Base-by-base conservation (phyloP, 2,113 vertebrate species). In the Cromileptes altivelis region DNA sequence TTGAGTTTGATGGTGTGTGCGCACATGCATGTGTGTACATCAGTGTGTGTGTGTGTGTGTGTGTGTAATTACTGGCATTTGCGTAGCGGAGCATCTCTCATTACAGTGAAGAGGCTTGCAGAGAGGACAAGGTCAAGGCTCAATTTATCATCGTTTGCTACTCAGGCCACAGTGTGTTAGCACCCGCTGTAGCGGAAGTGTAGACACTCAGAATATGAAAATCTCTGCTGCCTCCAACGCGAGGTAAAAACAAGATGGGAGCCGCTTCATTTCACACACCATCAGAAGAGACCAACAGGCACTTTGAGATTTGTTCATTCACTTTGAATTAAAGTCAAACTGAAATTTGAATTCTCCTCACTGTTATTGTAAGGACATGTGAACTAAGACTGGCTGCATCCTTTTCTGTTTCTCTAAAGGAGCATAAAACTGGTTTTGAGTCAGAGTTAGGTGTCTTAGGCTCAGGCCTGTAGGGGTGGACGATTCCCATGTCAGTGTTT, bases 61-160 rank as follows among this genome's bases (percentile, higher is more conserved):
- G 75, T 65, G 55, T 86, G 57, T 82, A 81, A 89, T 91, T 92
- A 90, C 92, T 81, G 82, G 75, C 84, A 79, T 88, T 87, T 85
- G 77, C 63, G 65, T 78, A 64, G 53, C 8, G 40, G 65, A 88
- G 88, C 86, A 47, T 85, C 84, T 91, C 90, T 85, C 68, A 80
- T 91, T 92, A 90, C 80, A 84, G 77, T 61, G 57, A 64, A 79
- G 71, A 78, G 70, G 70, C 74, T 72, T 58, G 67, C 77, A 84
- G 64, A 75, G 75, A 84, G 82, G 83, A 72, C 89, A 90, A 94
- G 89, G 89, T 92, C 90, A 83, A 80, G 73, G 64, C 87, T 81
- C 63, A 82, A 60, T 89, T 76, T 70, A 91, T 92, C 86, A 89
- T 83, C 47, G 23, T 80, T 80, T 72, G 81, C 65, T 49, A 12